Conservation (phyloP, 2,888 invertebrate species). For the Galeopsomyia nigrocyanea region DNA sequence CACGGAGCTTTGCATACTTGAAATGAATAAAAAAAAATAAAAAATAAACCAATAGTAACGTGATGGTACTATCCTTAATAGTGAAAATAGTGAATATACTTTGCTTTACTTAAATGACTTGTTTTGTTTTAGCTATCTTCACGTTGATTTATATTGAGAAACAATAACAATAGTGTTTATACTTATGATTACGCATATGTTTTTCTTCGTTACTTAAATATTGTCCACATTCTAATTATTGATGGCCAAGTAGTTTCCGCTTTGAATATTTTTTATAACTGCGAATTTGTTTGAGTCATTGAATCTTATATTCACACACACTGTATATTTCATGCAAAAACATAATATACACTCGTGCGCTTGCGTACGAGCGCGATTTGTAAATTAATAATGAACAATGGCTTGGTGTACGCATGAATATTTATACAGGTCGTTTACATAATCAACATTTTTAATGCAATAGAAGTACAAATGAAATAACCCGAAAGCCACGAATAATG, state of each 20-base stretch:
- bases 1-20: conserved; percentile 52
- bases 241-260: too few species aligned
- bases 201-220: too few species aligned
- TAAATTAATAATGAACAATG: conserved; percentile 26
- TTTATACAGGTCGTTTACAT: conserved; percentile 17
- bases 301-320: too few species aligned
- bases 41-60: conserved; percentile 12
- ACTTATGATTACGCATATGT: too few species aligned
- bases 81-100: neutral
- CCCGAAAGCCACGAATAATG: neutral
- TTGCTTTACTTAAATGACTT: neutral
- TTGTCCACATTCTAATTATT: too few species aligned
- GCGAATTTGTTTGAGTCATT: too few species aligned
- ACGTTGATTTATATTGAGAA: neutral
- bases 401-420: conserved; percentile 12
- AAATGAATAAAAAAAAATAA: conserved; percentile 33
- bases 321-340: too few species aligned
- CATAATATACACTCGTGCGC: too few species aligned
- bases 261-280: too few species aligned
- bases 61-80: neutral
- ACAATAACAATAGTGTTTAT: neutral
- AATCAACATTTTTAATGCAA: conserved; percentile 37
- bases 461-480: conserved; percentile 26
- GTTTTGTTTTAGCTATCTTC: neutral
- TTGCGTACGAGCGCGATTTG: too few species aligned